Conservation (phyloP, 2,113 vertebrate genomes). For the Planiliza haematocheilus region DNA sequence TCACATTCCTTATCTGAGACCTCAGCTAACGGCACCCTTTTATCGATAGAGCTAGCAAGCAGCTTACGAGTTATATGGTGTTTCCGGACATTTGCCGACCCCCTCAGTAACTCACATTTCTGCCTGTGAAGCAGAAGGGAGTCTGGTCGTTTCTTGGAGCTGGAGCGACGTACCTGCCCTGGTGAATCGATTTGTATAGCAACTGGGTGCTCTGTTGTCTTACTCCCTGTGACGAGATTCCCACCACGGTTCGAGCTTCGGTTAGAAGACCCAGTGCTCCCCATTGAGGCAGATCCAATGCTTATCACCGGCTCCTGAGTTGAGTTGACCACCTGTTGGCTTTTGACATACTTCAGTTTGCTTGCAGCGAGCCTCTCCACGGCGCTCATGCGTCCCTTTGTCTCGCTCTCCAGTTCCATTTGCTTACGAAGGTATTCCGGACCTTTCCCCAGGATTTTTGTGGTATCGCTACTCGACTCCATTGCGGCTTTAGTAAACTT, state of each 20-base stretch:
- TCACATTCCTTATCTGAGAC: constrained; percentile 49
- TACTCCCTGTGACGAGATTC: constrained; percentile 3
- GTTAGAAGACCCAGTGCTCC: constrained; percentile 74
- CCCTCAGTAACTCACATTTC: constrained; percentile 88
- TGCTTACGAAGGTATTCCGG: constrained; percentile 87
- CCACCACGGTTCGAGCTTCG: constrained; percentile 33
- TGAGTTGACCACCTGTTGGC: constrained; percentile 78
- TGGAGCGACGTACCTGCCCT: constrained; percentile 74
- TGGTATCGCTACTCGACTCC: constrained; percentile 81
- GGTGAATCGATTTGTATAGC: constrained; percentile 13
- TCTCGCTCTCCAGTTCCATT: constrained; percentile 83
- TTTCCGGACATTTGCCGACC: constrained; percentile 62
- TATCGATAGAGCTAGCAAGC: constrained; percentile 76
- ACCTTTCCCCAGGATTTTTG: constrained; percentile 85
- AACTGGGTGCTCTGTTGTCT: not conserved
- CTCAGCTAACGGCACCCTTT: constrained; percentile 51
- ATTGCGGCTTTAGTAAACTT: constrained; percentile 64
- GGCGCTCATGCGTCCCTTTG: constrained; percentile 84
- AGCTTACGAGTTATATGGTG: constrained; percentile 78
- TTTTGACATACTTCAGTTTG: constrained; percentile 91
- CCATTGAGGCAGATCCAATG: constrained; percentile 79
- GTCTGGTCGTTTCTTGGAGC: constrained; percentile 89
- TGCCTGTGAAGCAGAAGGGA: constrained; percentile 93
- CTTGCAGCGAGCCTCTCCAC: constrained; percentile 94
- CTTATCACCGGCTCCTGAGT: constrained; percentile 72